Evolutionary conservation across 2,113 vertebrate genomes (phyloP).

Genomic region (Onychostoma macrolepis): DNA sequence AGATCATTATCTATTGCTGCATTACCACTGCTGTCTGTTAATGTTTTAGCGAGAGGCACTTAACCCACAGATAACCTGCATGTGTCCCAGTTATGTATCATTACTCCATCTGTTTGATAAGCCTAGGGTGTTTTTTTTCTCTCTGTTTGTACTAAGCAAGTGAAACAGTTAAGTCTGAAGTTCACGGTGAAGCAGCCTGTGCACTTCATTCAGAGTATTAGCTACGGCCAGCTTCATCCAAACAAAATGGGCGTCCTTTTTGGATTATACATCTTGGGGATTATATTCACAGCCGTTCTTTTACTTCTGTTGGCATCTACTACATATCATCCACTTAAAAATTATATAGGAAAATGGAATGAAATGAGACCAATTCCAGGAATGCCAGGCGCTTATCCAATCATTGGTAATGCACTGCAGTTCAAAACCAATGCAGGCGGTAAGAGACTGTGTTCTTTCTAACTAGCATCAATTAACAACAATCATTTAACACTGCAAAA

Average conservation of each 20-base stretch:
- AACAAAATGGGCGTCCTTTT: constrained; percentile 53
- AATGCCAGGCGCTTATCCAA: constrained; percentile 53
- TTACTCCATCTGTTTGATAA: constrained; percentile 16
- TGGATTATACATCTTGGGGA: constrained; percentile 48
- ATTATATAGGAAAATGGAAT: constrained; percentile 59
- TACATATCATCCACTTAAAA: constrained; percentile 49
- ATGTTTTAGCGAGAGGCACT: constrained; percentile 39
- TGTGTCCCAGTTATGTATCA: constrained; percentile 5
- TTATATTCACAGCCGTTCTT: constrained; percentile 40
- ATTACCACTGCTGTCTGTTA: constrained; percentile 44
- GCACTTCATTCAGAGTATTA: background rate
- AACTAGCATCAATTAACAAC: background rate
- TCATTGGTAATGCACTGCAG: constrained; percentile 63
- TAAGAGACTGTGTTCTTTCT: constrained; percentile 29
- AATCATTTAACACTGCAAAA: background rate
- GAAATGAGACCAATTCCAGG: constrained; percentile 63
- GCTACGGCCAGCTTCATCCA: background rate
- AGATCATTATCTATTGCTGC: background rate
- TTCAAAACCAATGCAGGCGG: constrained; percentile 61
- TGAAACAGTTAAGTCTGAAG: constrained; percentile 52
- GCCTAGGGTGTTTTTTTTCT: background rate
- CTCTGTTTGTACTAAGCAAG: constrained; percentile 34
- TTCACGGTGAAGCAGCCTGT: constrained; percentile 31
- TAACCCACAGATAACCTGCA: constrained; percentile 40
- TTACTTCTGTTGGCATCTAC: constrained; percentile 46